Base-by-base conservation (phyloP, 2,888 invertebrate genomes). In the Chymomyza caudatula region DNA sequence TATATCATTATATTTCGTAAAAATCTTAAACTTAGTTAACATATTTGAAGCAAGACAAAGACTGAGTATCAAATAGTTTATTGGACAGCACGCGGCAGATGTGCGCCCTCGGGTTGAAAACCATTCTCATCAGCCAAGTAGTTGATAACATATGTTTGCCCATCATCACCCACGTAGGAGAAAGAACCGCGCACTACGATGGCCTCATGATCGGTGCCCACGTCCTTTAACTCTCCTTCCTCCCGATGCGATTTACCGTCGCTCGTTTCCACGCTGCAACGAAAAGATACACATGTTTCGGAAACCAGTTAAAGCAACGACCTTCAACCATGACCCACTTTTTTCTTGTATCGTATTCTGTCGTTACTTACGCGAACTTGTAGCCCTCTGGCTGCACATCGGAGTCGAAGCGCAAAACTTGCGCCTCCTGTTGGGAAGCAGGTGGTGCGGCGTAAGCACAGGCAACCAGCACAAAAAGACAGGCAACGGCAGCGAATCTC, bases 351-450 rank as follows among this genome's bases (percentile, higher is more conserved):
- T 47, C 2, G 15, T 8, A 15, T 25, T 3, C 4, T 5, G 3
- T 2, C 6, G 3, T 54, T 47, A 87, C 89, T 84, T 87, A 89
- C 89, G 70, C 80, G 77, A 88, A 89, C 72, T 88, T 88, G 67
- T 89, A 89, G 77, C 89, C 82, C 74, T 89, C 88, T 22, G 88
- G 88, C 67, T 88, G 88, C 56, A 89, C 88, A 87, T 94, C 92
- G 67, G 91, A 90, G 51, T 94, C 93, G 82, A 93, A 93, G 71
- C 92, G 92, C 56, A 93, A 73, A 71, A 94, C 91, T 81, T 92
- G 92, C 2, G 93, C 93, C 77, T 93, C 92, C 85, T 92, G 89
- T 64, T 84, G 69, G 4, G 79, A 72, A 64, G 85, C 86, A 23
- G 89, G 80, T 47, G 88, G 88, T 43, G 88, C 89, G 29, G 87